Base-by-base conservation (phyloP, 2,888 invertebrate species). In the Pycnomerus fuliginosus region DNA sequence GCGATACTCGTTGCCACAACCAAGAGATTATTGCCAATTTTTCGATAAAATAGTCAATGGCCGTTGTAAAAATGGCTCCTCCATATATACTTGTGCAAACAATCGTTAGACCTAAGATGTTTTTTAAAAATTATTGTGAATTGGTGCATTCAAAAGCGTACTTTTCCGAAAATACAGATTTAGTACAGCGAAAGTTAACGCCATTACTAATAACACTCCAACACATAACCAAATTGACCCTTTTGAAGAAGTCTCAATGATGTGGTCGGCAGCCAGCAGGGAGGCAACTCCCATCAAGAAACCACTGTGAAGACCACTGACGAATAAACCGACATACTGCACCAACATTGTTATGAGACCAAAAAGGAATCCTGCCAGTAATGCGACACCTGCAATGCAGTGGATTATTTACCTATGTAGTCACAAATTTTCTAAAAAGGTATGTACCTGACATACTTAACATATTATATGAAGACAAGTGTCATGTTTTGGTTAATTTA, bases 331-430 rank as follows among this genome's bases (percentile, higher is more conserved):
- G 23, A 88, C 85, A 65, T 88, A 87, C 65, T 87, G 87, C 43
- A 89, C 86, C 61, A 89, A 76, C 84, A 87, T 86, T 7, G 87
- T 88, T 63, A 89, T 85, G 45, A 88, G 78, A 8, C 89, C 89
- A 61, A 87, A 85, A 25, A 89, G 74, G 13, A 88, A 71, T 7
- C 89, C 89, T 15, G 86, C 87, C 42, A 83, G 81, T 12, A 87
- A 67, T 1, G 87, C 82, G 31, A 87, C 84, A 44, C 83, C 87
- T 76, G 73, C 53, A 68, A n/a, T n/a, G n/a, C n/a, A n/a, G n/a
- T n/a, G n/a, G n/a, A n/a, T n/a, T n/a, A n/a, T n/a, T n/a, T n/a
- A n/a, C n/a, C n/a, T n/a, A n/a, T n/a, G n/a, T n/a, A n/a, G n/a
- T n/a, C n/a, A n/a, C n/a, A n/a, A n/a, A n/a, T n/a, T n/a, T n/a